A percentile compares a stretch with the other conserved stretches of the same genome.
Evolutionary conservation across 2,797 vertebrate species (phyloP).

Genomic region (Sebastes cheni): DNA sequence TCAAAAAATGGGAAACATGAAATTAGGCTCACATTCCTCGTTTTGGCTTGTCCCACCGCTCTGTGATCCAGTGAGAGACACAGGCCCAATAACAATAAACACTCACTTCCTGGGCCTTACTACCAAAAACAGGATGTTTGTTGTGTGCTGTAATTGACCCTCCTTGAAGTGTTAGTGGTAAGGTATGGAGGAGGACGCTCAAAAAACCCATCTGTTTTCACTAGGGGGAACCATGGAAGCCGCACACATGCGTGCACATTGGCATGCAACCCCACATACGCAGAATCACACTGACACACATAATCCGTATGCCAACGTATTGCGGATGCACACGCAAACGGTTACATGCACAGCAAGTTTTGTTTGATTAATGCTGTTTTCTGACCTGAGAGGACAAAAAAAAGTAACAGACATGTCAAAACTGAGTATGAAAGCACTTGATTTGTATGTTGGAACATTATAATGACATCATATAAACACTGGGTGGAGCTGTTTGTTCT

Average conservation of each 20-base stretch:
- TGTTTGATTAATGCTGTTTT: conserved; percentile 33
- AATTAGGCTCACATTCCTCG: conserved; percentile 79
- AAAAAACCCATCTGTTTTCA: conserved; percentile 80
- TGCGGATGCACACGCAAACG: conserved; percentile 4
- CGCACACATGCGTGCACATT: conserved; percentile 30
- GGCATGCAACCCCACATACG: conserved; percentile 24
- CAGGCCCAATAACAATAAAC: conserved; percentile 83
- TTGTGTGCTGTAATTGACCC: conserved; percentile 82
- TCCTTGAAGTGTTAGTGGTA: conserved; percentile 81
- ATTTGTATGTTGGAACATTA: conserved; percentile 13
- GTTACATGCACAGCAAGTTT: background rate
- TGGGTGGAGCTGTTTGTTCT: conserved; percentile 52
- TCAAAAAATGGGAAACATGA: conserved; percentile 81
- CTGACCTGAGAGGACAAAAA: conserved; percentile 3
- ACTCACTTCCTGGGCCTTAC: conserved; percentile 73
- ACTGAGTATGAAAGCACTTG: conserved; percentile 10
- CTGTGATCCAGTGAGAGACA: conserved; percentile 62
- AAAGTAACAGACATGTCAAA: conserved; percentile 7
- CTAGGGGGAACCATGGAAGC: conserved; percentile 59
- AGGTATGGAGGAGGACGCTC: conserved; percentile 74
- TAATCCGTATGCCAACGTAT: background rate
- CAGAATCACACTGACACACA: conserved; percentile 22
- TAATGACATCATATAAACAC: conserved; percentile 47
- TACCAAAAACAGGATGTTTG: conserved; percentile 86
- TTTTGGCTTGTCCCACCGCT: conserved; percentile 60